Evolutionary conservation across 2,888 invertebrate genomes (phyloP).

Genomic region (Cryptocephalus primarius): DNA sequence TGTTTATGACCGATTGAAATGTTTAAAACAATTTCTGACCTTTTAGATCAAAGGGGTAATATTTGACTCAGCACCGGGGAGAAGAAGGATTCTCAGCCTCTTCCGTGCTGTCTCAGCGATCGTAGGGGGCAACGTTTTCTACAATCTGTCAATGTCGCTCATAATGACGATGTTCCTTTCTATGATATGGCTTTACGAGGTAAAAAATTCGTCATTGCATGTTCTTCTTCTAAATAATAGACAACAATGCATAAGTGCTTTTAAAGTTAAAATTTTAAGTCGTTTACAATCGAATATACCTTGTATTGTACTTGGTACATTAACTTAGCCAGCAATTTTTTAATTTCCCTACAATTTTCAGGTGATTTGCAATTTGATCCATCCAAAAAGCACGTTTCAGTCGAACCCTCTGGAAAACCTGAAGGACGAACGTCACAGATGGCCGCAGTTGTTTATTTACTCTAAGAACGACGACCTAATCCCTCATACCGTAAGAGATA

Average conservation of each 20-base stretch:
- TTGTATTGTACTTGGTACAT: too few species aligned
- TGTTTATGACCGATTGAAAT: neutral
- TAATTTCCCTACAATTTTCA: too few species aligned
- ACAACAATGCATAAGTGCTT: too few species aligned
- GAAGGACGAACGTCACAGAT: conserved; percentile 46
- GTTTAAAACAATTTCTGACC: conserved; percentile 3
- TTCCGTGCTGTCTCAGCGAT: conserved; percentile 53
- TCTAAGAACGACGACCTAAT: conserved; percentile 61
- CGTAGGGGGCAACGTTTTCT: conserved; percentile 45
- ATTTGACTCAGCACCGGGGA: conserved; percentile 62
- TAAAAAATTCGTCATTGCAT: too few species aligned
- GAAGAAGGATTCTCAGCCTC: conserved; percentile 44
- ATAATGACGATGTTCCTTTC: conserved; percentile 46
- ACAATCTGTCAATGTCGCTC: conserved; percentile 45
- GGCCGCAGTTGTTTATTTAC: conserved; percentile 64
- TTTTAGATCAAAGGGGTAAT: conserved; percentile 51
- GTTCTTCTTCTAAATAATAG: too few species aligned
- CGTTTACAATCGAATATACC: too few species aligned
- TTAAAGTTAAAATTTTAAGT: too few species aligned
- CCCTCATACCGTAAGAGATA: conserved; percentile 41
- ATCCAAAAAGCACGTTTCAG: conserved; percentile 33
- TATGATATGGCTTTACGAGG: conserved; percentile 50
- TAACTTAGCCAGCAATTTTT: too few species aligned
- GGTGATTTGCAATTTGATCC: conserved; percentile 28
- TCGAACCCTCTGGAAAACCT: conserved; percentile 47